phyloP scores from a whole-genome alignment of 2,113 vertebrate species.

The Montifringilla adamsi region DNA sequence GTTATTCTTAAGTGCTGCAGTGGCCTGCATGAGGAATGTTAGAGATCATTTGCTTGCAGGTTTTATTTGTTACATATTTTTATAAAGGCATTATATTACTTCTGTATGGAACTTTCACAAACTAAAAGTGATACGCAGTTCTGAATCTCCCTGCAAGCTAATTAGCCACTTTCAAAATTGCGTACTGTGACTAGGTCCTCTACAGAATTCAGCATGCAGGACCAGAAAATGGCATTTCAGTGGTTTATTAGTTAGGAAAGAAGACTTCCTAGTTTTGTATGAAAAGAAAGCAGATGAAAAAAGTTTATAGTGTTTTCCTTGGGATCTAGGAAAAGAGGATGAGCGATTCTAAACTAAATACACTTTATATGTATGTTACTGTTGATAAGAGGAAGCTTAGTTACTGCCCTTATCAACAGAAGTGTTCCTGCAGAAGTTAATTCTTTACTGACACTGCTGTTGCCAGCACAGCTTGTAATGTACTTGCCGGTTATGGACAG shows the following conservation, averaged over 20 bases:
- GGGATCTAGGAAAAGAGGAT: background rate
- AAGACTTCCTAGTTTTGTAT: background rate
- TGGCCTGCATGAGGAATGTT: background rate
- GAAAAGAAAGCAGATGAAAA: fast-evolving
- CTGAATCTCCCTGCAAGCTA: background rate
- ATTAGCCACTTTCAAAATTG: background rate
- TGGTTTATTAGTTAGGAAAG: background rate
- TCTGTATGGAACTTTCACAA: background rate
- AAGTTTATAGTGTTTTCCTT: background rate
- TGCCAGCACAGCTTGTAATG: background rate
- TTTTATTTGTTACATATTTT: background rate
- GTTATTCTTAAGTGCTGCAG: background rate
- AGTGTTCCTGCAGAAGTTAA: background rate
- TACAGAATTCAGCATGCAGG: background rate
- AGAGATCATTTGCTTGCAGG: background rate
- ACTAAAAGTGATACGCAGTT: background rate
- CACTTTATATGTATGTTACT: background rate
- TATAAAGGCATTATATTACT: background rate
- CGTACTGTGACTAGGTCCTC: background rate
- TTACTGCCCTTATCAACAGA: background rate
- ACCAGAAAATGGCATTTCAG: background rate
- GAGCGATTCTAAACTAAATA: background rate
- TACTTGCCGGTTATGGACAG: background rate
- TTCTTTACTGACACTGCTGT: background rate
- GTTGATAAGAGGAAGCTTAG: background rate